A percentile compares a stretch with the other conserved stretches of the same genome.
phyloP scores from a whole-genome alignment of 2,888 invertebrate genomes.

The Choristoneura rosaceana region DNA sequence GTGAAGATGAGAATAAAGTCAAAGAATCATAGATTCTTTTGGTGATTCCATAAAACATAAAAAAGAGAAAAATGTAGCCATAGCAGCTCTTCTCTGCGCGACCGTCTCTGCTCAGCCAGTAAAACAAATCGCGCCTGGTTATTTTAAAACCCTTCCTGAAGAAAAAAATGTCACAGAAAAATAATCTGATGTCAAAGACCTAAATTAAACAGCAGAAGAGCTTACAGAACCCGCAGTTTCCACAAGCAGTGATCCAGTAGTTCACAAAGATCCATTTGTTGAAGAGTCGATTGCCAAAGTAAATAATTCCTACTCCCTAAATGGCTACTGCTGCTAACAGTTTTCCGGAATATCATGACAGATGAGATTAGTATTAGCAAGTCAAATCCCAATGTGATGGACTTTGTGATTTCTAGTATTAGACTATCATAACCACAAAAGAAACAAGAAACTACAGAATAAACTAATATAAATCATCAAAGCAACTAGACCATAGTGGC shows the following conservation, averaged over 20 bases:
- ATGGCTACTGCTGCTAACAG: too few species aligned
- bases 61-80: slow-evolving; percentile 64
- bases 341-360: background rate
- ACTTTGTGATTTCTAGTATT: slow-evolving; percentile 58
- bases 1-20: slow-evolving; percentile 51
- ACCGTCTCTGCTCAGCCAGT: slow-evolving; percentile 43
- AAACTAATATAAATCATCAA: background rate
- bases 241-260: background rate
- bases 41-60: slow-evolving; percentile 52
- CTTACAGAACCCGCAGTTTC: background rate
- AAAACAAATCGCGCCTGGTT: slow-evolving; percentile 61
- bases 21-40: slow-evolving; percentile 57
- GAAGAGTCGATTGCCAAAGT: too few species aligned
- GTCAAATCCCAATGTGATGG: slow-evolving; percentile 65
- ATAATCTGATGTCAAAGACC: background rate
- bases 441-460: slow-evolving; percentile 30
- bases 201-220: background rate
- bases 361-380: slow-evolving; percentile 54
- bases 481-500: background rate
- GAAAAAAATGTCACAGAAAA: slow-evolving; percentile 2
- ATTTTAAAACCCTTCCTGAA: slow-evolving; percentile 48
- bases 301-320: too few species aligned
- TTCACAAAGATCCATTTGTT: background rate
- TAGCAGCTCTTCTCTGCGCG: slow-evolving; percentile 64
- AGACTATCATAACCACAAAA: slow-evolving; percentile 8